Percentiles rank a stretch among this genome's conserved stretches.
These are phyloP conservation scores for Corythornis vintsioides DNA, from an alignment of 2,113 vertebrate genomes.

Conservation along the genomic window DNA sequence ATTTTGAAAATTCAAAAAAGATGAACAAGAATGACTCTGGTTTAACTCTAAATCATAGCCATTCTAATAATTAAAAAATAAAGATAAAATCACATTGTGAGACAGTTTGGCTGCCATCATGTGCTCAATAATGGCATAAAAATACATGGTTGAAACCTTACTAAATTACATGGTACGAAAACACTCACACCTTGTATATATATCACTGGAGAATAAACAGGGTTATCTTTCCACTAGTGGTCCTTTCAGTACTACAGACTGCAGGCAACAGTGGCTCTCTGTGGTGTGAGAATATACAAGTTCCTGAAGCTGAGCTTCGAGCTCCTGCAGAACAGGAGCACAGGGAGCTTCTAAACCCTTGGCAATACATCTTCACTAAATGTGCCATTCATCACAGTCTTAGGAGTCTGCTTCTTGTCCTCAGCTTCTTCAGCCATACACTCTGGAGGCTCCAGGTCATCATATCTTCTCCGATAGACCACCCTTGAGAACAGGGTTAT, in stretches of 20 bases:
- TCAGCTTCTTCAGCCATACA: conserved; percentile 43
- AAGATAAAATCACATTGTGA: background rate
- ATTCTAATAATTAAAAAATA: background rate
- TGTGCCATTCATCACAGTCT: conserved; percentile 17
- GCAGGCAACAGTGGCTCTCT: background rate
- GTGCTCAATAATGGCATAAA: background rate
- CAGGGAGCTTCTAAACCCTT: conserved; percentile 1
- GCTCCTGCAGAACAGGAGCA: background rate
- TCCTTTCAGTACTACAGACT: background rate
- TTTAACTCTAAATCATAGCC: background rate
- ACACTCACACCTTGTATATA: background rate
- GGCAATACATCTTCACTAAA: conserved; percentile 30
- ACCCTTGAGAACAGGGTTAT: conserved; percentile 82
- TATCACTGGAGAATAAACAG: background rate
- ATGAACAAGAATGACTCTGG: background rate
- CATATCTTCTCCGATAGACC: conserved; percentile 80
- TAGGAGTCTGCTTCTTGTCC: conserved; percentile 43
- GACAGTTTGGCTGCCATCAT: background rate
- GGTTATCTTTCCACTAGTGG: background rate
- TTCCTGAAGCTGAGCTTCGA: conserved; percentile 4
- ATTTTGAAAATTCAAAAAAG: background rate
- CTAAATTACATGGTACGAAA: conserved; percentile 15
- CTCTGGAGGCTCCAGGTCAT: conserved; percentile 56
- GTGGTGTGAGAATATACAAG: background rate
- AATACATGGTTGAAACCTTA: conserved; percentile 30